A percentile compares a stretch with the other conserved stretches of the same genome.
Conservation (phyloP, 2,113 vertebrate species). For the Neopipo cinnamomea region DNA sequence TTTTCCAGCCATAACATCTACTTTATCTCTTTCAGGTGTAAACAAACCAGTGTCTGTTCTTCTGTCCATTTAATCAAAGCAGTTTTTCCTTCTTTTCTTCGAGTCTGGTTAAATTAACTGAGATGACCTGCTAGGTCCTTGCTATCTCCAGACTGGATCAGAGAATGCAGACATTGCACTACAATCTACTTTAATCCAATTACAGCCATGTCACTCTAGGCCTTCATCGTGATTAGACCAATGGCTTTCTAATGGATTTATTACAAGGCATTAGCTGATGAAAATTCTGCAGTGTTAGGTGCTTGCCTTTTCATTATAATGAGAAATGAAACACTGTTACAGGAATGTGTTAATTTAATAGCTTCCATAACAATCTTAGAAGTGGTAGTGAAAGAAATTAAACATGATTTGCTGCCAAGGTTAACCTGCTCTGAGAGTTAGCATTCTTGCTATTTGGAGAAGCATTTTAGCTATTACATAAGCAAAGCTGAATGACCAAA, state of each 20-base stretch:
- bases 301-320: conserved; percentile 13
- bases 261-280: conserved; percentile 68
- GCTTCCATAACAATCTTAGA: conserved; percentile 17
- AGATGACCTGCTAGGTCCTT: conserved; percentile 52
- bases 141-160: conserved; percentile 34
- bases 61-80: conserved; percentile 42
- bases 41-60: not conserved
- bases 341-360: conserved; percentile 61
- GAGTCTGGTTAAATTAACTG: conserved; percentile 21
- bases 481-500: not conserved
- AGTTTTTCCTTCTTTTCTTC: not conserved
- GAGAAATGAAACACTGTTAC: conserved; percentile 37
- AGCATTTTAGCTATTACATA: not conserved
- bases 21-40: conserved; percentile 6
- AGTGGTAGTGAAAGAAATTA: conserved; percentile 34
- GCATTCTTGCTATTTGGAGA: not conserved
- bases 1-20: not conserved
- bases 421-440: not conserved
- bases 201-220: conserved; percentile 67
- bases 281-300: conserved; percentile 57
- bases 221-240: conserved; percentile 65
- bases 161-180: not conserved
- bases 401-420: not conserved
- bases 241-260: conserved; percentile 74
- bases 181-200: conserved; percentile 70